phyloP scores from a whole-genome alignment of 1,140 invertebrate species.

The Drosophila bipectinata region DNA sequence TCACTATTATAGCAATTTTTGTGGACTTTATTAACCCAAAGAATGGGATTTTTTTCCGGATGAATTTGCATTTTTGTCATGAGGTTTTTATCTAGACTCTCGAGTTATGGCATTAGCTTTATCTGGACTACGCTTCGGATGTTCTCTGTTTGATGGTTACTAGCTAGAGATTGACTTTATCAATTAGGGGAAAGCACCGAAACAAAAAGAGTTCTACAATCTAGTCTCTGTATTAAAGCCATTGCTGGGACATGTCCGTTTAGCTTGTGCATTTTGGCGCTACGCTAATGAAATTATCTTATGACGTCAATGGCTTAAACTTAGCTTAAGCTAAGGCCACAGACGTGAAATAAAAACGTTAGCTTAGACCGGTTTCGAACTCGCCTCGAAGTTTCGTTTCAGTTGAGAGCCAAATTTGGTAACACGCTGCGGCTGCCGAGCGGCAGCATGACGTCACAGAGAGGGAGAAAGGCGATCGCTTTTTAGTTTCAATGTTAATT shows the following conservation, averaged over 20 bases:
- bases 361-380: conserved; percentile 52
- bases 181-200: conserved; percentile 28
- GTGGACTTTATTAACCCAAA: too few species aligned
- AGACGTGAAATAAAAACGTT: conserved; percentile 3
- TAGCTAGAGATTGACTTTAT: conserved; percentile 3
- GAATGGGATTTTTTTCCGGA: too few species aligned
- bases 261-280: conserved; percentile 48
- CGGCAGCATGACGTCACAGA: conserved; percentile 58
- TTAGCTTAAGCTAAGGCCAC: conserved; percentile 33
- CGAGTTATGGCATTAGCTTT: neutral
- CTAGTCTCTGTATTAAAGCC: neutral
- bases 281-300: conserved; percentile 57
- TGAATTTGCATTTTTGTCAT: conserved; percentile 5
- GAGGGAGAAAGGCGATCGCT: conserved; percentile 33
- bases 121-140: neutral
- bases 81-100: neutral
- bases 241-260: conserved; percentile 16
- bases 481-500: conserved; percentile 41
- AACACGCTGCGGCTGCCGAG: conserved; percentile 18
- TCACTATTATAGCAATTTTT: neutral
- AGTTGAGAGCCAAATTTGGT: conserved; percentile 67
- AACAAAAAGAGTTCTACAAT: neutral
- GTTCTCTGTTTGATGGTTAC: neutral
- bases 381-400: conserved; percentile 36
- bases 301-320: conserved; percentile 63